These are phyloP conservation scores for Echinarachnius parma DNA, from an alignment of 53 echinoderm and acorn worm genomes.

Conservation along the genomic window DNA sequence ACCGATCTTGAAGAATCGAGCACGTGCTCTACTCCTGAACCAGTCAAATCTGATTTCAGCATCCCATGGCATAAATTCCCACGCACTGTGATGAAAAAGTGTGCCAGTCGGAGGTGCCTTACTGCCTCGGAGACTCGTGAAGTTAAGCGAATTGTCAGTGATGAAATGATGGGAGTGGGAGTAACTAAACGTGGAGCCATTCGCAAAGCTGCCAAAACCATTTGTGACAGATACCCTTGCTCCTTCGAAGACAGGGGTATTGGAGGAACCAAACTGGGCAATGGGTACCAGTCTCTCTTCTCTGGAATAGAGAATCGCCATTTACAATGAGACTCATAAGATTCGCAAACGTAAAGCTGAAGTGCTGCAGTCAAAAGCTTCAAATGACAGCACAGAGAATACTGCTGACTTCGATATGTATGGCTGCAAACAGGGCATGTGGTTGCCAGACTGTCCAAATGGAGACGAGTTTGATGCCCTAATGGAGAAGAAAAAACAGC, in stretches of 20 bases:
- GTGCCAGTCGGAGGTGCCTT: conserved; percentile 35
- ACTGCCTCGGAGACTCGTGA: conserved; percentile 48
- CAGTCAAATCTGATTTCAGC: conserved; percentile 44
- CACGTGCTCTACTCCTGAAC: conserved; percentile 36
- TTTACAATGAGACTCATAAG: conserved; percentile 59
- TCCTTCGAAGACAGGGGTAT: conserved; percentile 54
- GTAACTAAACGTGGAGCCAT: conserved; percentile 49
- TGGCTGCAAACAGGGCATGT: conserved; percentile 59
- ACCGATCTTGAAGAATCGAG: conserved; percentile 18
- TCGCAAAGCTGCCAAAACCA: conserved; percentile 52
- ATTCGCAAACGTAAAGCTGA: conserved; percentile 58
- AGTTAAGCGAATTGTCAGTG: conserved; percentile 49
- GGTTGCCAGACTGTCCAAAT: conserved; percentile 49
- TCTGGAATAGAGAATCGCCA: conserved; percentile 55
- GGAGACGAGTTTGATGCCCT: conserved; percentile 40
- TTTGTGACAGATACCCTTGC: conserved; percentile 53
- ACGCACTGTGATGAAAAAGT: conserved; percentile 40
- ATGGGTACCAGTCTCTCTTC: conserved; percentile 54
- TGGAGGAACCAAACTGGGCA: conserved; percentile 56
- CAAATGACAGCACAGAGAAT: conserved; percentile 24
- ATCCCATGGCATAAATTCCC: conserved; percentile 48
- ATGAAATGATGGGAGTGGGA: conserved; percentile 50
- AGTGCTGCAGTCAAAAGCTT: conserved; percentile 45
- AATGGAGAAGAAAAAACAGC: conserved; percentile 47
- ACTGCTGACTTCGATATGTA: conserved; percentile 52